Percentiles rank a stretch among this genome's conserved stretches.
Conservation (phyloP, 2,797 vertebrate genomes). For the Microctenopoma stevenorrisi region DNA sequence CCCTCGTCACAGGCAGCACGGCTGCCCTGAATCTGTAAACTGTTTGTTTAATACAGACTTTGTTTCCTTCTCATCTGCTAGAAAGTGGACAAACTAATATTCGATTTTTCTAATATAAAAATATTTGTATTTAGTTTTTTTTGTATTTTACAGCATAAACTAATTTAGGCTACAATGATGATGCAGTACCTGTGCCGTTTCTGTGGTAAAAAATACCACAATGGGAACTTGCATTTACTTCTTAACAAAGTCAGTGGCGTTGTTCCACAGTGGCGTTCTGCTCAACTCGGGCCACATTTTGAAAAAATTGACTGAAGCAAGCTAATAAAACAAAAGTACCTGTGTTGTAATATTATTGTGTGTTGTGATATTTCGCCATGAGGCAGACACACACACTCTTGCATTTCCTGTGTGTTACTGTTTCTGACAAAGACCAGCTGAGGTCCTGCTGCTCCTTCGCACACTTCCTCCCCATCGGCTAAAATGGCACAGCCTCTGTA, state of each 20-base stretch:
- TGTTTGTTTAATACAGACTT: conserved; percentile 20
- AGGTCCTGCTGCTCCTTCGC: conserved; percentile 2
- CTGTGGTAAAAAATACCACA: conserved; percentile 12
- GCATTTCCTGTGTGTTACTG: neutral
- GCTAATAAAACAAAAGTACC: conserved; percentile 46
- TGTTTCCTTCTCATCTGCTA: conserved; percentile 16
- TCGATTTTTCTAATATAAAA: conserved; percentile 46
- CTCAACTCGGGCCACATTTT: neutral
- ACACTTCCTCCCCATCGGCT: neutral
- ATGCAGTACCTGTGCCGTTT: conserved; percentile 17
- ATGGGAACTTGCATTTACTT: neutral
- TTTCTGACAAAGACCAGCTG: conserved; percentile 1
- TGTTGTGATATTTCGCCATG: neutral
- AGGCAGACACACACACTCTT: neutral
- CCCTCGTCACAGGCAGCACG: neutral
- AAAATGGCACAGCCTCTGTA: neutral
- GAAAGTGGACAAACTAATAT: conserved; percentile 11
- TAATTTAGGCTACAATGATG: conserved; percentile 10
- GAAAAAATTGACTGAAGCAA: neutral
- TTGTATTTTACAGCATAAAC: conserved; percentile 28
- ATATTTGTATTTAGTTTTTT: conserved; percentile 41
- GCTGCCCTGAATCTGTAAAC: conserved; percentile 5
- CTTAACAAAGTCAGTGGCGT: conserved; percentile 6
- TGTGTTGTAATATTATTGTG: conserved; percentile 20
- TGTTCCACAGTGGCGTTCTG: neutral